A percentile compares a stretch with the other conserved stretches of the same genome.
These are phyloP conservation scores for Turdus rufiventris DNA, from an alignment of 2,113 vertebrate species.

Conservation along the genomic window DNA sequence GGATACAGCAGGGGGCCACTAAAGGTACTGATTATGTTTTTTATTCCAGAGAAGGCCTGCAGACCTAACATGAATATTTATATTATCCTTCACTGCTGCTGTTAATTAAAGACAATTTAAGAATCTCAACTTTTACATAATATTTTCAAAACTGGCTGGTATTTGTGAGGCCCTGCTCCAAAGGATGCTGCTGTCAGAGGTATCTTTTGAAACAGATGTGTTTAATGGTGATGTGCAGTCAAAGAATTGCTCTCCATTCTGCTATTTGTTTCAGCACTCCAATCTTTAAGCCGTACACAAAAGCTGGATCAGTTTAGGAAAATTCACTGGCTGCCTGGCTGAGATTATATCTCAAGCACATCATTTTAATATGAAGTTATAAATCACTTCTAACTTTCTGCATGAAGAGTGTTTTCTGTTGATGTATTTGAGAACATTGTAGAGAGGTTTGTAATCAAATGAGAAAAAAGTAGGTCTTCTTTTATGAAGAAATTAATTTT, in stretches of 20 bases:
- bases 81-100: neutral
- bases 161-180: neutral
- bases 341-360: neutral
- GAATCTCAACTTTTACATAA: neutral
- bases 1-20: neutral
- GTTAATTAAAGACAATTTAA: neutral
- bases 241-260: neutral
- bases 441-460: neutral
- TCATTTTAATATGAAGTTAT: neutral
- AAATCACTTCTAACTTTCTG: neutral
- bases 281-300: neutral
- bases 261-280: neutral
- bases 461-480: neutral
- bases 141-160: neutral
- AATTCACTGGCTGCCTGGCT: neutral
- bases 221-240: neutral
- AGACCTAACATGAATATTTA: neutral
- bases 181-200: neutral
- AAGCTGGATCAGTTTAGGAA: neutral
- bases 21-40: neutral
- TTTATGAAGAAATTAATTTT: neutral
- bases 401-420: neutral
- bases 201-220: neutral
- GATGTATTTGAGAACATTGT: neutral
- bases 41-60: neutral